Base-by-base conservation (phyloP, 2,888 invertebrate species). In the Lutraria lutraria region DNA sequence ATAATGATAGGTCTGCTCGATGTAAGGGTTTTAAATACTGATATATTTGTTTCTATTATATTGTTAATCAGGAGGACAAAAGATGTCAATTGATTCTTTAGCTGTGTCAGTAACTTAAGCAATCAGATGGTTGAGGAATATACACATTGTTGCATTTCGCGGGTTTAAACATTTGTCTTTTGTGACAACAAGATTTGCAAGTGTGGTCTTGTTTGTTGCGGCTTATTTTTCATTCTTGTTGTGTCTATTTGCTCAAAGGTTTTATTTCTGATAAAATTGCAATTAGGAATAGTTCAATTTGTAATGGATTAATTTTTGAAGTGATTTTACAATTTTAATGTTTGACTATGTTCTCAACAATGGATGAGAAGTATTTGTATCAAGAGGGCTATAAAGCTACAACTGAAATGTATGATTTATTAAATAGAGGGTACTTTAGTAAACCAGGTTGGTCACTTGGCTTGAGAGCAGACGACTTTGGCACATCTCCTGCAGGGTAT, bases 311-410 rank as follows among this genome's bases (percentile, higher is more conserved):
- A 31, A 76, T 34, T 56, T 81, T 25, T 81, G 53, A 34, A 81
- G 81, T 81, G 81, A 52, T 81, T 81, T 81, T 52, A 81, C 54
- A 53, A 81, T 81, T 52, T 25, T 52, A 52, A 54, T 81, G 52
- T 81, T 81, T 81, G 53, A 80, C 85, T 68, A 76, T 89, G 88
- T 87, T 54, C 82, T 54, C 82, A 80, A 80, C 86, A 60, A 29
- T 60, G 1, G 84, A 85, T 53, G 90, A 89, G 79, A 89, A 87
- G 86, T 91, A 86, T 83, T 84, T 91, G 76, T 89, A 87, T 84
- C 72, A 84, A 13, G 89, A 90, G 52, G 88, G 90, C 10, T 91
- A 82, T 79, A 88, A 87, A 52, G 81, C 88, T 21, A 88, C 89
- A 16, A 54, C 81, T 34, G 83, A 90, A 54, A 85, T 92, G 84